phyloP scores from a whole-genome alignment of 2,888 invertebrate genomes.

The Leptogaster cylindrica region DNA sequence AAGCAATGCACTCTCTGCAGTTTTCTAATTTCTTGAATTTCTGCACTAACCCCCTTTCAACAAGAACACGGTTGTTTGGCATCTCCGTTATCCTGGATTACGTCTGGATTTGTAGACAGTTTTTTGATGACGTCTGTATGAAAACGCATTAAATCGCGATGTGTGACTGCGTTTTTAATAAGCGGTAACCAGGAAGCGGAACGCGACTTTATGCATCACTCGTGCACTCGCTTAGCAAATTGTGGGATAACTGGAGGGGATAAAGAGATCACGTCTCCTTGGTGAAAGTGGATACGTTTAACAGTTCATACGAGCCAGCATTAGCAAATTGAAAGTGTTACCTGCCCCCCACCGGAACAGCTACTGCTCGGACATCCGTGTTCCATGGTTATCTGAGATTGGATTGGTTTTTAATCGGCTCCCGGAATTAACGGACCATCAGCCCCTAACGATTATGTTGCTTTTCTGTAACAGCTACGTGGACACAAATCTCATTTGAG shows the following conservation, averaged over 20 bases:
- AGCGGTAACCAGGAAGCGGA: constrained; percentile 7
- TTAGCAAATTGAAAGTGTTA: constrained; percentile 45
- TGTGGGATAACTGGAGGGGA: background rate
- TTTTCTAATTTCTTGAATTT: constrained; percentile 39
- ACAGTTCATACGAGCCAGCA: constrained; percentile 38
- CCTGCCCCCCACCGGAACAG: constrained; percentile 26
- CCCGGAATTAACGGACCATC: constrained; percentile 46
- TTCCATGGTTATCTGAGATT: constrained; percentile 35
- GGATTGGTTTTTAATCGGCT: constrained; percentile 47
- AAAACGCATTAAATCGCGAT: background rate
- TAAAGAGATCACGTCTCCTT: constrained; percentile 26
- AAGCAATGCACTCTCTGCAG: constrained; percentile 32
- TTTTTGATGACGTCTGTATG: constrained; percentile 31
- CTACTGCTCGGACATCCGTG: constrained; percentile 1
- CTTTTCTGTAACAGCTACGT: constrained; percentile 13
- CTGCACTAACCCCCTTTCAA: too few relatives aligned
- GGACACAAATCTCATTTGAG: constrained; percentile 41
- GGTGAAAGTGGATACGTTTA: constrained; percentile 23
- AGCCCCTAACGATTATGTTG: constrained; percentile 45
- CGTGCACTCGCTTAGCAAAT: background rate
- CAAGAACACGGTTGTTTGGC: too few relatives aligned
- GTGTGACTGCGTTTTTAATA: constrained; percentile 24
- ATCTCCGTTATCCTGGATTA: too few relatives aligned
- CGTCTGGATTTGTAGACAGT: background rate
- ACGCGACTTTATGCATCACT: background rate